Evolutionary conservation across 2,113 vertebrate genomes (phyloP).

Genomic region (Genyomyrus donnyi): DNA sequence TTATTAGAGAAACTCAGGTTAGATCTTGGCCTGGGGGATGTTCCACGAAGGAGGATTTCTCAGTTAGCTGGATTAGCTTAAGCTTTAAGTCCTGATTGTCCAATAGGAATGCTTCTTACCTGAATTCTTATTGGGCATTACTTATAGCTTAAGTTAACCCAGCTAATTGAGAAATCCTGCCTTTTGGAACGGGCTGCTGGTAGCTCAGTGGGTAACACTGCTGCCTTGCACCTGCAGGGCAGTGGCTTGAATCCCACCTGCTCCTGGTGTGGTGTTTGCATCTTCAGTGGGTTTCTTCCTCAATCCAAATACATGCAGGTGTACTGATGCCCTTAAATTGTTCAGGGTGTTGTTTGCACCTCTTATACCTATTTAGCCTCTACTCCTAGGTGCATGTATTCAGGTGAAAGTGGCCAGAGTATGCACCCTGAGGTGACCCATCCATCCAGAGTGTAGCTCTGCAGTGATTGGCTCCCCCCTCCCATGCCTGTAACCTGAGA

Average conservation of each 20-base stretch:
- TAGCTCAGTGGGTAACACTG: neutral
- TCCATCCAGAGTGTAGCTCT: too few relatives aligned
- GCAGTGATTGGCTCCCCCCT: neutral
- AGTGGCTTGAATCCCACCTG: neutral
- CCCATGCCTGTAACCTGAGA: neutral
- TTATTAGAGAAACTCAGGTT: neutral
- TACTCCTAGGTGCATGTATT: neutral
- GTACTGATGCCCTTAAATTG: neutral
- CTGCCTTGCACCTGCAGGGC: neutral
- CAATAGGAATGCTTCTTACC: neutral
- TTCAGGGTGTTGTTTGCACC: neutral
- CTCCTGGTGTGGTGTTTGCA: neutral
- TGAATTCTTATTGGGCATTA: neutral
- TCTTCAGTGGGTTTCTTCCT: neutral
- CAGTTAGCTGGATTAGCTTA: neutral
- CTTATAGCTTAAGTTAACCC: neutral
- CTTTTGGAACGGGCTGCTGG: too few relatives aligned
- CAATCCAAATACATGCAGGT: neutral
- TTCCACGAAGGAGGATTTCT: neutral
- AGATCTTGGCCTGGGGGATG: neutral
- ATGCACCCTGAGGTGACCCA: neutral
- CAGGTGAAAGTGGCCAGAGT: neutral
- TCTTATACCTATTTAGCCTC: neutral
- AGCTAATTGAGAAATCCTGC: neutral
- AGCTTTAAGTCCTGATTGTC: neutral